Evolutionary conservation across 2,113 vertebrate genomes (phyloP).

Genomic region (Pseudorhombus dupliciocellatus): DNA sequence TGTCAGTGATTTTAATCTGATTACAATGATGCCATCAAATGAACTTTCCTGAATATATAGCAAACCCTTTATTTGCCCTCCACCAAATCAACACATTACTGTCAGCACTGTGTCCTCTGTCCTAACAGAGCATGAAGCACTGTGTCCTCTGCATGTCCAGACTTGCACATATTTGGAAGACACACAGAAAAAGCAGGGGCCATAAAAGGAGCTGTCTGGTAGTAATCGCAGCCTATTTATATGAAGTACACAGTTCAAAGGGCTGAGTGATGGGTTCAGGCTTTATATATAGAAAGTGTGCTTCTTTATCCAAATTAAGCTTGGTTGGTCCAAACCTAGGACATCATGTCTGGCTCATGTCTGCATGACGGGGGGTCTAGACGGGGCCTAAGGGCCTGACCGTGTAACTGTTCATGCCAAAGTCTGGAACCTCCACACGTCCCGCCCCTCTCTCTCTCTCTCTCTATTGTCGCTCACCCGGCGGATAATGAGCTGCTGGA

Average conservation of each 20-base stretch:
- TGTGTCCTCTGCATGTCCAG: background rate
- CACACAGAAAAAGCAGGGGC: background rate
- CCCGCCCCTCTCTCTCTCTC: background rate
- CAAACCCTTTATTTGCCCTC: too few relatives aligned
- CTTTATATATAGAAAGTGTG: background rate
- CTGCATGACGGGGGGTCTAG: background rate
- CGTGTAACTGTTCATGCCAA: constrained; percentile 30
- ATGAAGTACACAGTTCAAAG: constrained; percentile 1
- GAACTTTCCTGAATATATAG: too few relatives aligned
- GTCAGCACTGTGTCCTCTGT: too few relatives aligned
- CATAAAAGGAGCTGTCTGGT: background rate
- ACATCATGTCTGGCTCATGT: constrained; percentile 3
- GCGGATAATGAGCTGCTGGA: constrained; percentile 38
- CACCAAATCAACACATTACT: too few relatives aligned
- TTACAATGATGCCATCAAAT: too few relatives aligned
- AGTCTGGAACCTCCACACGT: background rate
- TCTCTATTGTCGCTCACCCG: constrained; percentile 24
- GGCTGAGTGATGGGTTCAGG: background rate
- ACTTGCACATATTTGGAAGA: background rate
- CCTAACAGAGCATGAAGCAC: background rate
- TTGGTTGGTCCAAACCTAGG: background rate
- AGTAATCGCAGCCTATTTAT: background rate
- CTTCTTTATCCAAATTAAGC: constrained; percentile 1
- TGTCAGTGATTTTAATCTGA: too few relatives aligned
- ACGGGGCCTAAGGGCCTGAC: background rate